Evolutionary conservation across 37 sponge, comb jelly and placozoan species (phyloP).

Genomic region (Beroe forskalii): DNA sequence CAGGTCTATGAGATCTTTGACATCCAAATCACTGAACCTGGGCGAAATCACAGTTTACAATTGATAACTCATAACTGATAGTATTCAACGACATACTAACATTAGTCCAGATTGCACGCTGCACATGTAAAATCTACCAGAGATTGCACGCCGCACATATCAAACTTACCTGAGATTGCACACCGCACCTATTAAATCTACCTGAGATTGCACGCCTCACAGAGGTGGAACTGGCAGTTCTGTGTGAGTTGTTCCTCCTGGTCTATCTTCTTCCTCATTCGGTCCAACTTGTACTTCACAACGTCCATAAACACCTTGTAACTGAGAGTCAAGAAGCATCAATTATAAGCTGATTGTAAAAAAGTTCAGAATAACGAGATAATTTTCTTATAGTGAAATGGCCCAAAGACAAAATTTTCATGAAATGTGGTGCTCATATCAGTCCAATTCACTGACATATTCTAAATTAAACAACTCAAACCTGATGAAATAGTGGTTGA

Average conservation of each 20-base stretch:
- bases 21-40: constrained; percentile 55
- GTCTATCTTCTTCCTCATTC: constrained; percentile 44
- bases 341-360: too few relatives aligned
- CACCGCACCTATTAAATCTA: too few relatives aligned
- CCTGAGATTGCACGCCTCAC: constrained; percentile 14
- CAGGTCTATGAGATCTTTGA: constrained; percentile 8
- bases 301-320: constrained; percentile 49
- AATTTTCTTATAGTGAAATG: too few relatives aligned
- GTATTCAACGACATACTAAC: too few relatives aligned
- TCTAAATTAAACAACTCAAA: neutral
- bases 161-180: too few relatives aligned
- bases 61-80: neutral
- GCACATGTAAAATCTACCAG: too few relatives aligned
- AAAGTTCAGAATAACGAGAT: too few relatives aligned
- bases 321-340: neutral
- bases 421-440: too few relatives aligned
- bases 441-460: too few relatives aligned
- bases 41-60: neutral
- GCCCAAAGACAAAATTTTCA: too few relatives aligned
- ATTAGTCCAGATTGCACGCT: too few relatives aligned
- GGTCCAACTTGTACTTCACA: constrained; percentile 42
- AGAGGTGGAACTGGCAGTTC: constrained; percentile 50
- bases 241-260: constrained; percentile 21
- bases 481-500: constrained; percentile 47
- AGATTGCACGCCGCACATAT: too few relatives aligned